Evolutionary conservation across 1,140 invertebrate species (phyloP).

Genomic region (Pentalonia nigronervosa): DNA sequence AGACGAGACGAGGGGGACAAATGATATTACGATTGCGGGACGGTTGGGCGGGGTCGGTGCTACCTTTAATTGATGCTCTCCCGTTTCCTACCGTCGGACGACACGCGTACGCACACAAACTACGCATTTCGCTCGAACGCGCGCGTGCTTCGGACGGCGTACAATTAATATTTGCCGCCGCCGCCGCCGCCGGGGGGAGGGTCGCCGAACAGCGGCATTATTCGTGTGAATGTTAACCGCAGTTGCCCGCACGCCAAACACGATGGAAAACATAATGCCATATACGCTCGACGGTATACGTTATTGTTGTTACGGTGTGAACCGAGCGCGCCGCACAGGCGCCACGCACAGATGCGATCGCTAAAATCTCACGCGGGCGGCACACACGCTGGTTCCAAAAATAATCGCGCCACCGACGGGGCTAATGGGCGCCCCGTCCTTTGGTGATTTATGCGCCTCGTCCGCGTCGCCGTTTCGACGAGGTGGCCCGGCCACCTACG

Average conservation of each 20-base stretch:
- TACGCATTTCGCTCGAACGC: no score
- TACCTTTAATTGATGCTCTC: neutral
- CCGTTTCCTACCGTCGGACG: neutral
- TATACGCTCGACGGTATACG: neutral
- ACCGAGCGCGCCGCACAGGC: neutral
- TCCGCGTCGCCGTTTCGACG: neutral
- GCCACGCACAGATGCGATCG: neutral
- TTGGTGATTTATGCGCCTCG: conserved; percentile 13
- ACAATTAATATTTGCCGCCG: no score
- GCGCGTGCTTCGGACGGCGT: no score
- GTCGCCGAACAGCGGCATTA: no score
- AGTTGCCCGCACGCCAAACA: neutral
- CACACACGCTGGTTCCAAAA: conserved; percentile 28
- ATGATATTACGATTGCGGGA: no score
- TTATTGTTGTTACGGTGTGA: neutral
- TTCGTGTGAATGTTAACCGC: conserved; percentile 38
- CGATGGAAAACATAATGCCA: neutral
- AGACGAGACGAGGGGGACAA: no score
- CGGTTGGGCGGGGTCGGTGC: no score
- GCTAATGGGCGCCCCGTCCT: conserved; percentile 17
- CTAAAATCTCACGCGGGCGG: neutral
- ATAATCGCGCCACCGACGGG: conserved; percentile 38
- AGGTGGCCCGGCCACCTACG: neutral
- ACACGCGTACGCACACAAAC: no score
- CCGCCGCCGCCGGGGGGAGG: no score